Base-by-base conservation (phyloP, 2,888 invertebrate genomes). In the Gerris lacustris region DNA sequence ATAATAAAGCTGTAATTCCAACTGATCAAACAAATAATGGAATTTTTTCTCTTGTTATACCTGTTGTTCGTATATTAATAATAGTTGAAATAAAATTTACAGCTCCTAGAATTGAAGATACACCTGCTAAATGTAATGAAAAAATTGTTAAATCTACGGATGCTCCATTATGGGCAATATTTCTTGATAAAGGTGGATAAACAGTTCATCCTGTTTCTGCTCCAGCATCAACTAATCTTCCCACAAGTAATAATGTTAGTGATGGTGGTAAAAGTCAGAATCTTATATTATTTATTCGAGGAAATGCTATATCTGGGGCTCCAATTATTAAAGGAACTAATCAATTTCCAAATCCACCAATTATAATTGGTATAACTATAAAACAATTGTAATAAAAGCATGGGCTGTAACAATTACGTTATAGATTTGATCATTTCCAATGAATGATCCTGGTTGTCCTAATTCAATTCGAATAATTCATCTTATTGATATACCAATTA, bases 341-440 rank as follows among this genome's bases (percentile, higher is more conserved):
- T 86, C 89, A 91, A 81, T 92, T 92, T 73, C 91, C 91, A 83
- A 92, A 92, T 77, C 91, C 90, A 70, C 91, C 91, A 83, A 88
- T 87, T 85, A 88, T 85, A 82, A 88, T 85, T 6, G 87, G 86
- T 82, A 88, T 87, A 67, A 87, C 86, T 82, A 88, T 86, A 89
- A 89, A 82, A 91, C 91, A 87, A 90, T 90, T 86, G 91, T 91
- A 79, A 91, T 82, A 81, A 91, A 88, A 70, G 89, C 91, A 83
- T 91, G 90, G 7, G 87, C 86, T 47, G 90, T 91, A 0, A 91
- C 87, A 82, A 91, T 85, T 73, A 87, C 85, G 81, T 92, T 90
- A 84, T 89, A 90, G 81, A 90, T 85, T 84, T 89, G 88, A 78
- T 89, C 87, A 82, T 89, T 86, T 9, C 85, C 86, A 83, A 90